Base-by-base conservation (phyloP, 2,888 invertebrate species). In the Eurytoma californica region DNA sequence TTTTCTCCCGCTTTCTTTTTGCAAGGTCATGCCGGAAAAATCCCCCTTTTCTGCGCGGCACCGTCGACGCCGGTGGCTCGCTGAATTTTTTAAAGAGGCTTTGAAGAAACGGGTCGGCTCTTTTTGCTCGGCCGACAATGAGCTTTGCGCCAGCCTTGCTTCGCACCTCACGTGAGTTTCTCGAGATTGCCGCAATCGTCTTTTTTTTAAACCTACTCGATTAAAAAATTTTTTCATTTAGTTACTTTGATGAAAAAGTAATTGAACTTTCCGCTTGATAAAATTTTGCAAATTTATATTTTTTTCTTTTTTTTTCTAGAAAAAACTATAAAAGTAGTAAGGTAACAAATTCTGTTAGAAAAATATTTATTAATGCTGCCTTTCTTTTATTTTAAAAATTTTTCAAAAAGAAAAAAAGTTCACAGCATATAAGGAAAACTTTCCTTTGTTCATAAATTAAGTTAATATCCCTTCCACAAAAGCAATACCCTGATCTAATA, bases 71-170 rank as follows among this genome's bases (percentile, higher is more conserved):
- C 39, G 39, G 18, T 39, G 63, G 30, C 12, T 30, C 39, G 47
- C 39, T 63, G 39, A 18, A 63, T 61, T 61, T 61, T 61, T 39
- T 30, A 39, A 39, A 61, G 61, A 16, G 18, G n/a, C 18, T 30
- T n/a, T 9, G 18, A 63, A 18, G 9, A 47, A 12, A n/a, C 12
- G 16, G n/a, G 4, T 16, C 12, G n/a, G 0, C 13, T 28, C 14
- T 39, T 18, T n/a, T 12, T 3, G 16, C 18, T 13, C 63, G 4
- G 28, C 14, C 16, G 3, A 60, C 60, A 60, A 18, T 18, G 14
- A 5, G 58, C 2, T 30, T 16, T 9, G 3, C 28, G 16, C 28
- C 30, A 28, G 9, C 13, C 24, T 58, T 24, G 58, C 24, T 20
- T 12, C 3, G 24, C 16, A 53, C 53, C 16, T 53, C n/a, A n/a